Conservation (phyloP, 2,797 vertebrate genomes). For the Gallinago stenura region DNA sequence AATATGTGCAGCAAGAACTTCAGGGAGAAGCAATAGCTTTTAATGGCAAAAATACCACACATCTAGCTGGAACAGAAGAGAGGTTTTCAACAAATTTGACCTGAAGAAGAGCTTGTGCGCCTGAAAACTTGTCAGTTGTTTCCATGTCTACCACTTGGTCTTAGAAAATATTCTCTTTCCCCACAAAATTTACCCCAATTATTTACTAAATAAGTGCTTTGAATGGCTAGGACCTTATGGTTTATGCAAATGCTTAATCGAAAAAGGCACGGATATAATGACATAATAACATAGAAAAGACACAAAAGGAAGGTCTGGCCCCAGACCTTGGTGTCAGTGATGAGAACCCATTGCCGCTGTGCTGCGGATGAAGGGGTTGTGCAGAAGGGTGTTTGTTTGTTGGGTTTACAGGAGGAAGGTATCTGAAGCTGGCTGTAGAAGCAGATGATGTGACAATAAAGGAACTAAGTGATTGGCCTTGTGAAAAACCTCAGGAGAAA, state of each 20-base stretch:
- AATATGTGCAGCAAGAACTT: background rate
- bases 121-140: background rate
- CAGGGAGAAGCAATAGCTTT: background rate
- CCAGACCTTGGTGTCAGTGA: background rate
- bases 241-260: background rate
- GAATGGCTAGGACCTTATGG: background rate
- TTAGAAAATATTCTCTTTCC: background rate
- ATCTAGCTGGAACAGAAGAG: background rate
- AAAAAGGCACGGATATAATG: background rate
- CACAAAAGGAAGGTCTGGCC: background rate
- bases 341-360: background rate
- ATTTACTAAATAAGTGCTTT: conserved; percentile 9
- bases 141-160: background rate
- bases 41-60: background rate
- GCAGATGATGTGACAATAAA: background rate
- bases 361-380: background rate
- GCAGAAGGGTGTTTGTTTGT: background rate
- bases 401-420: background rate
- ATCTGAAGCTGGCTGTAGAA: background rate
- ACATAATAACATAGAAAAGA: background rate
- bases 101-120: background rate
- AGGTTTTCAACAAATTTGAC: background rate
- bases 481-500: background rate
- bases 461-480: background rate
- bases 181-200: background rate